These are phyloP conservation scores for Eretmochelys imbricata DNA, from an alignment of 2,113 vertebrate genomes.

Conservation along the genomic window DNA sequence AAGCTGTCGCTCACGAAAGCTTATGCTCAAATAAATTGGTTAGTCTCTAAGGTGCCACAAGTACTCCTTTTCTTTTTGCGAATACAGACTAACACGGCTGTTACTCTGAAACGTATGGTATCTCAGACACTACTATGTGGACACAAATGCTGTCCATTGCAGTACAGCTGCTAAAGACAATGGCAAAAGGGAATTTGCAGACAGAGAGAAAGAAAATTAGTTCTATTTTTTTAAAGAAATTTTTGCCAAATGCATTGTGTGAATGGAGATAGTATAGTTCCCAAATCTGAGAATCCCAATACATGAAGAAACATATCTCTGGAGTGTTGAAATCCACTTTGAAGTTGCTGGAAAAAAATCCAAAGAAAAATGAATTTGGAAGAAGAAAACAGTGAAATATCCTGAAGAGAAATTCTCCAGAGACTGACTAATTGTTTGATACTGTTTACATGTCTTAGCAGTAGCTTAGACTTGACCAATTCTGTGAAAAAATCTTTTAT, in stretches of 20 bases:
- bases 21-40: too few relatives aligned
- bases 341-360: not conserved
- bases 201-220: not conserved
- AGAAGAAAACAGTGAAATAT: not conserved
- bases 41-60: too few relatives aligned
- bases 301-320: not conserved
- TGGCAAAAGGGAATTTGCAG: not conserved
- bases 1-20: too few relatives aligned
- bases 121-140: not conserved
- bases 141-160: not conserved
- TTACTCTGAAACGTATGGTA: too few relatives aligned
- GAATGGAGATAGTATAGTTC: not conserved
- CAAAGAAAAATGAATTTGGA: not conserved
- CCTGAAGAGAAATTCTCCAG: not conserved
- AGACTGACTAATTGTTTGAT: not conserved
- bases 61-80: too few relatives aligned
- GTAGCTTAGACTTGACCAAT: not conserved
- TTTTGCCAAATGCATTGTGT: not conserved
- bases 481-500: not conserved
- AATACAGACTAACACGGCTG: too few relatives aligned
- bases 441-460: rapidly evolving
- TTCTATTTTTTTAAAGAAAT: not conserved
- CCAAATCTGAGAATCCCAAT: not conserved
- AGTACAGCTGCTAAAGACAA: not conserved
- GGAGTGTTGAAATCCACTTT: not conserved